Conservation (phyloP, 2,797 vertebrate species). For the Acanthis flammea region DNA sequence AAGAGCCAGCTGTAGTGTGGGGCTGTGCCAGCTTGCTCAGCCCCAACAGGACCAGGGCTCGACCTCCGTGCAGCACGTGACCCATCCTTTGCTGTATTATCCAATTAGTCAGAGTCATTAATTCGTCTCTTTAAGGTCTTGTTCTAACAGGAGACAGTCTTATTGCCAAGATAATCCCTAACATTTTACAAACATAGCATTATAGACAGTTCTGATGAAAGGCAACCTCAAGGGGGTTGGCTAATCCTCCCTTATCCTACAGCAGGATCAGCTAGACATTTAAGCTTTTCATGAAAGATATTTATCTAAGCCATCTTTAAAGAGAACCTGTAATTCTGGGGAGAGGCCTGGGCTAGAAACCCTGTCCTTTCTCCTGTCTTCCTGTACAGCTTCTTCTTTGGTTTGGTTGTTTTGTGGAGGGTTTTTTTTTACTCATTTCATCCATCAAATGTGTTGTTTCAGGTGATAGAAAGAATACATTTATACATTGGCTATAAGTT, state of each 20-base stretch:
- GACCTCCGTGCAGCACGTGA: background rate
- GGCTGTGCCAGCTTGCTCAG: background rate
- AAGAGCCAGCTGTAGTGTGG: background rate
- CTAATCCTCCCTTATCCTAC: slow-evolving; percentile 39
- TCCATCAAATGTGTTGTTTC: background rate
- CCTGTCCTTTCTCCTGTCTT: background rate
- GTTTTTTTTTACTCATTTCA: background rate
- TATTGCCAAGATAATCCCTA: slow-evolving; percentile 53
- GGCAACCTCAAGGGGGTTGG: slow-evolving; percentile 2
- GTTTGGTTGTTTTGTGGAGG: background rate
- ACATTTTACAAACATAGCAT: slow-evolving; percentile 44
- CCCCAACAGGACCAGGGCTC: background rate
- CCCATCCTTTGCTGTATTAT: background rate
- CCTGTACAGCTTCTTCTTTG: background rate
- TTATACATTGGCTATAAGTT: background rate
- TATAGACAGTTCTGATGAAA: slow-evolving; percentile 55
- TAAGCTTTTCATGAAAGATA: slow-evolving; percentile 42
- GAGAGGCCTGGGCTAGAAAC: background rate
- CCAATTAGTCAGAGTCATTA: slow-evolving; percentile 46
- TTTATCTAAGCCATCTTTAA: slow-evolving; percentile 45
- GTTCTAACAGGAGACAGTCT: slow-evolving; percentile 50
- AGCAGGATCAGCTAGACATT: slow-evolving; percentile 47
- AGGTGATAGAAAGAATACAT: background rate
- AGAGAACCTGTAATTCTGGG: background rate
- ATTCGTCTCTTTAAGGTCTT: slow-evolving; percentile 41